These are phyloP conservation scores for Epistrophe eligans DNA, from an alignment of 2,888 invertebrate species.

Conservation along the genomic window DNA sequence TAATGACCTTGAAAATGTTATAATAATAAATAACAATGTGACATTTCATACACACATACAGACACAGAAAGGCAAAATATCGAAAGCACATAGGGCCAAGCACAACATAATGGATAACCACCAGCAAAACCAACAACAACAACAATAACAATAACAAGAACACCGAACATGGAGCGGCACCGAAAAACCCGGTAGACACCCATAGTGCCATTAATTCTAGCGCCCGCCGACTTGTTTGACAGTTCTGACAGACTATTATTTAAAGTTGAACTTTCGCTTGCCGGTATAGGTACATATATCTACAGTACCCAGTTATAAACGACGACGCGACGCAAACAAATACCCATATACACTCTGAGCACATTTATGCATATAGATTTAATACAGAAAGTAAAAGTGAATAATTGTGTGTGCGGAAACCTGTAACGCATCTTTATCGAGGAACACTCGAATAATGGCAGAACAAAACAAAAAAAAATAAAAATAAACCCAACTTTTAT, in stretches of 20 bases:
- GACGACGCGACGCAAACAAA: slow-evolving; percentile 15
- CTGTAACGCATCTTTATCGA: slow-evolving; percentile 76
- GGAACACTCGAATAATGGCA: slow-evolving; percentile 55
- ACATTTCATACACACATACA: slow-evolving; percentile 62
- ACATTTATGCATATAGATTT: slow-evolving; percentile 65
- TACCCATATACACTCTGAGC: slow-evolving; percentile 20
- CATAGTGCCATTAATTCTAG: slow-evolving; percentile 83
- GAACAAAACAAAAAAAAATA: not conserved
- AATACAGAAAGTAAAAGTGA: slow-evolving; percentile 73
- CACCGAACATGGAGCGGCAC: slow-evolving; percentile 58
- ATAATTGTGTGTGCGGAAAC: slow-evolving; percentile 72
- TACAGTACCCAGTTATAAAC: slow-evolving; percentile 19
- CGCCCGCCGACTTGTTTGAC: slow-evolving; percentile 84
- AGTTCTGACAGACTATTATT: slow-evolving; percentile 85
- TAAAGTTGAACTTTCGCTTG: slow-evolving; percentile 82
- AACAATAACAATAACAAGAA: slow-evolving; percentile 11
- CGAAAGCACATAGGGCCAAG: slow-evolving; percentile 65
- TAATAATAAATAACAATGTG: slow-evolving; percentile 76
- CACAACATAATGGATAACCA: slow-evolving; percentile 66
- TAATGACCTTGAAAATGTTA: slow-evolving; percentile 75
- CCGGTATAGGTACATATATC: not conserved
- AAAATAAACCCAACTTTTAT: slow-evolving; percentile 12
- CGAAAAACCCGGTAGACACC: slow-evolving; percentile 77
- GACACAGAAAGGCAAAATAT: slow-evolving; percentile 16
- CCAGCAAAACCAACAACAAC: slow-evolving; percentile 61